Evolutionary conservation across 2,113 vertebrate genomes (phyloP).

Genomic region (Bufo gargarizans): DNA sequence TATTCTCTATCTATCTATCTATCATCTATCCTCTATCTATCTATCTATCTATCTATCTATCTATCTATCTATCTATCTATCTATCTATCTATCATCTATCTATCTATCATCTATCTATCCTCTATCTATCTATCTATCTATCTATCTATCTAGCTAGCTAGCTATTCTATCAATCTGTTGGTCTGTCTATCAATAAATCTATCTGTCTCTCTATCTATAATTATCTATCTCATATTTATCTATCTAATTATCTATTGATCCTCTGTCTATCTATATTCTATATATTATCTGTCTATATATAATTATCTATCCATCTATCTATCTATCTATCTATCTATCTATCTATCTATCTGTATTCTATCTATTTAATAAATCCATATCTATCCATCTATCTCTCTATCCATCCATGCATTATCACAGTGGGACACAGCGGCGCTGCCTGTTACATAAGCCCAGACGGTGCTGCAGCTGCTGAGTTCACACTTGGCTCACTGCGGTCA

Average conservation of each 20-base stretch:
- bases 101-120: not conserved
- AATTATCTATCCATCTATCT: not conserved
- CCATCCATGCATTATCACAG: not conserved
- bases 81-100: not conserved
- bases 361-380: not conserved
- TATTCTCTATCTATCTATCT: not conserved
- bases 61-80: not conserved
- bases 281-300: not conserved
- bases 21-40: not conserved
- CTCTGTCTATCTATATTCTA: not conserved
- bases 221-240: not conserved
- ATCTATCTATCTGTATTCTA: not conserved
- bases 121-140: too few relatives aligned
- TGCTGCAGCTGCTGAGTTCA: conserved; percentile 34
- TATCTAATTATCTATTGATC: not conserved
- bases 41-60: not conserved
- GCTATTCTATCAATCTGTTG: not conserved
- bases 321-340: too few relatives aligned
- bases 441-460: conserved; percentile 5
- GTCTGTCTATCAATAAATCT: not conserved
- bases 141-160: not conserved
- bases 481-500: conserved; percentile 15
- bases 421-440: not conserved
- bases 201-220: not conserved
- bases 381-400: not conserved